These are phyloP conservation scores for Cryptophagus acutangulus DNA, from an alignment of 2,888 invertebrate species.

Conservation along the genomic window DNA sequence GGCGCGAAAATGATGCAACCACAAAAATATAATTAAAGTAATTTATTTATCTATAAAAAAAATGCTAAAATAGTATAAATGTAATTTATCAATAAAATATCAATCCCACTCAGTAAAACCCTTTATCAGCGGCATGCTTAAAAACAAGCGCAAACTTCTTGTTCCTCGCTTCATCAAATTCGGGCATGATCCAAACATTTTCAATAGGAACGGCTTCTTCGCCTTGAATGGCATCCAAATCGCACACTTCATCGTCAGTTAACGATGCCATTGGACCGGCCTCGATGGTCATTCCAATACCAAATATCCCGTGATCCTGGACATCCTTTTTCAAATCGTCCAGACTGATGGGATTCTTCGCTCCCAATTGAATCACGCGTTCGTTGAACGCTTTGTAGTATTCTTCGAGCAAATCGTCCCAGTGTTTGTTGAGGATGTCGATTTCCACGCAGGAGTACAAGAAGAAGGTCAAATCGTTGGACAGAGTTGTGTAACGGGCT, in stretches of 20 bases:
- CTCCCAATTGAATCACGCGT: slow-evolving; percentile 57
- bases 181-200: slow-evolving; percentile 60
- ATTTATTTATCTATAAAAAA: no score
- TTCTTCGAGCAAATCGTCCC: slow-evolving; percentile 54
- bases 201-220: slow-evolving; percentile 55
- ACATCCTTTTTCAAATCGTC: slow-evolving; percentile 53
- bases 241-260: slow-evolving; percentile 54
- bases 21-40: no score
- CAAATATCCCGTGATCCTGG: slow-evolving; percentile 54
- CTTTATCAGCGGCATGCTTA: slow-evolving; percentile 60
- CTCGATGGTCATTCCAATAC: slow-evolving; percentile 58
- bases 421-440: slow-evolving; percentile 54
- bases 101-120: no score
- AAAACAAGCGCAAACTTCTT: slow-evolving; percentile 60
- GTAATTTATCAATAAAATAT: no score
- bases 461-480: slow-evolving; percentile 57
- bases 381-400: slow-evolving; percentile 57
- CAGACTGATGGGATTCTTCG: slow-evolving; percentile 55
- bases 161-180: slow-evolving; percentile 57
- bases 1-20: no score
- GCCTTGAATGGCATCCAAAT: slow-evolving; percentile 55
- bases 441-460: slow-evolving; percentile 60
- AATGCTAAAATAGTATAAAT: no score
- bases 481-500: slow-evolving; percentile 54
- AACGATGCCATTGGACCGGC: slow-evolving; percentile 55